Evolutionary conservation across 1,140 invertebrate species (phyloP), one percentile per base, ranked within the genome.

Genomic region (Linepithema humile): DNA sequence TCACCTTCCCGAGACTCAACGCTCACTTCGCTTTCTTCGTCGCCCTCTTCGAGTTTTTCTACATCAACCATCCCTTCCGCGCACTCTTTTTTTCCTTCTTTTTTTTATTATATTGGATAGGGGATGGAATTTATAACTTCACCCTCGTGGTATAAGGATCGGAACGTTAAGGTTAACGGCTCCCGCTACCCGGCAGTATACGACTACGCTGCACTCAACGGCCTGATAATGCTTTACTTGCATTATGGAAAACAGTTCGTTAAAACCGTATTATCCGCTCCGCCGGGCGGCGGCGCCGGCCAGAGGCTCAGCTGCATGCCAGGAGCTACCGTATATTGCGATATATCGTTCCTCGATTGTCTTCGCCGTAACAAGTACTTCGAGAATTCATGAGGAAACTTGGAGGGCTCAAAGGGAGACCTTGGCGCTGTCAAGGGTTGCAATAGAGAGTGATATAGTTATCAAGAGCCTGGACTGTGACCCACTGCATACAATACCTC

Each of bases 171-270:
- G 88, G 89, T 83, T 90, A 88, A 90, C 83, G 82, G 83, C 72
- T 80, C 83, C 78, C 64, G 73, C 74, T 87, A 85, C 77, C 72
- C 83, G 59, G 48, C 59, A 9, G 77, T 88, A 83, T 83, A 88
- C 59, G 72, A 57, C 85, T 86, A 77, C 35, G 74, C 87, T 84
- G 83, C 82, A 89, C 83, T 87, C 80, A 86, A 90, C 87, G 78
- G 73, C 82, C 88, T 90, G 89, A 90, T 90, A 91, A 90, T 91
- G 89, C 90, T 91, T 90, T 89, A 91, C 89, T 90, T 88, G 90
- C 90, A 91, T 91, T 91, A 91, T 91, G 90, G 90, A 91, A 91
- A 91, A 91, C 84, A 90, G 89, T 91, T 91, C 90, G 89, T 91
- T 91, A 91, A 90, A 86, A 90, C 88, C 82, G 88, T 90, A 90